Evolutionary conservation across 1,140 invertebrate genomes (phyloP), one percentile per base, ranked within the genome.

Genomic region (Bombus terrestris): DNA sequence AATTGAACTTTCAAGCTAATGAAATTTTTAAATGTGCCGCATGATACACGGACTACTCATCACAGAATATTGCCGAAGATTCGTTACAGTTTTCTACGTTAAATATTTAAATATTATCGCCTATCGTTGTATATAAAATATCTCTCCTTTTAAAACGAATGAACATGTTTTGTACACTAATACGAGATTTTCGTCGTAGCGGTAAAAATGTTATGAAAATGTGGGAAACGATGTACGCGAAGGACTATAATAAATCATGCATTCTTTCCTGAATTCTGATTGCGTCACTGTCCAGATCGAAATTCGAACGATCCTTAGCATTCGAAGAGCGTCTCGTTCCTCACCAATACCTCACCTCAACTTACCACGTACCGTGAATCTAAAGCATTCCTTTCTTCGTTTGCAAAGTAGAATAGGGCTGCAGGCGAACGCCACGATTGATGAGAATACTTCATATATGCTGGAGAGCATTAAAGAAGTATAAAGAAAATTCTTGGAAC

Each of bases 351-450:
- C 43, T 47, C 15, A 1, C 43, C 68, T 69, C 64, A 53, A 57
- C 32, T 69, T 80, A 32, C 57, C 64, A 81, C 68, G 79, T 81
- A 53, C 4, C 47, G 35, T 57, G 66, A 81, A 81, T 81, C 35
- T 59, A 81, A 72, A 81, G 66, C 35, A 32, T 39, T 81, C 47
- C 77, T 59, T 72, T 81, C 47, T 59, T 68, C 64, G 35, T 9
- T 5, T 57, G 43, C 35, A 39, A 8, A 57, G 35, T 32, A 59
- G 47, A 81, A 72, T 59, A 18, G 13, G 35, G 25, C 66, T 81
- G 43, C 35, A 71, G 68, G 6, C 35, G 25, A 53, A 37, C 28
- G 28, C 32, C 35, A 81, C 62, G 39, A 43, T 66, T 79, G 62
- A 79, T 79, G 41, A 66, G 62, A 47, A 79, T 47, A 43, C 39